Base-by-base conservation (phyloP, 2,113 vertebrate species). In the Clarias batrachus region DNA sequence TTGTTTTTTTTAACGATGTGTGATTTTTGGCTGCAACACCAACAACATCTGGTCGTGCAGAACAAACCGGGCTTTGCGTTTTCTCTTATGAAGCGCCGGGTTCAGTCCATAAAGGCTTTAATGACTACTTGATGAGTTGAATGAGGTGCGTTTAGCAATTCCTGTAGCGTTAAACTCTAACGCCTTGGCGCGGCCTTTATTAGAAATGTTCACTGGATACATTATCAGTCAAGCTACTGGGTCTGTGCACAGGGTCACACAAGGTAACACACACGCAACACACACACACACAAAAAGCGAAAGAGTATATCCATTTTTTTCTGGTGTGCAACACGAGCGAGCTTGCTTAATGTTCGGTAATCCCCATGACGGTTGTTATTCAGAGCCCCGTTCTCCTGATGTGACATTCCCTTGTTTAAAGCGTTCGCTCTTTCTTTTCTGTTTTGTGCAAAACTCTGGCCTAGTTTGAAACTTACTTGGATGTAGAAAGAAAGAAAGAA, bases 261-360 rank as follows among this genome's bases (percentile, higher is more conserved):
- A 16, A 85, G 84, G 76, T 85, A 57, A 85, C 27, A 68, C 52
- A 59, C 84, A 78, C 33, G 54, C 71, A 85, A 85, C 30, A 68
- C 57, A 60, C 77, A 79, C n/a, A 59, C 5, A 79, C 77, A 59
- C 56, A 59, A 27, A 37, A 70, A 59, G 54, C 21, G 17, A 59
- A 56, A 56, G 85, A 73, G 41, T 68, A 74, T 59, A 25, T 76
- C 48, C 30, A 56, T 63, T 78, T n/a, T 78, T 63, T 81, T 73
- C 60, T 54, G 33, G 63, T 86, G 56, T 66, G 86, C 88, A 89
- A 89, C 79, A 82, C 60, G 30, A 70, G 33, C 17, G 68, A 82
- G 73, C 37, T 85, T 89, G 86, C 86, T 60, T 89, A 85, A 89
- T 57, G 33, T 33, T 65, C 57, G 62, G 66, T 83, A 85, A 89